Evolutionary conservation across 2,797 vertebrate genomes (phyloP).

Genomic region (Kryptolebias ocellatus): DNA sequence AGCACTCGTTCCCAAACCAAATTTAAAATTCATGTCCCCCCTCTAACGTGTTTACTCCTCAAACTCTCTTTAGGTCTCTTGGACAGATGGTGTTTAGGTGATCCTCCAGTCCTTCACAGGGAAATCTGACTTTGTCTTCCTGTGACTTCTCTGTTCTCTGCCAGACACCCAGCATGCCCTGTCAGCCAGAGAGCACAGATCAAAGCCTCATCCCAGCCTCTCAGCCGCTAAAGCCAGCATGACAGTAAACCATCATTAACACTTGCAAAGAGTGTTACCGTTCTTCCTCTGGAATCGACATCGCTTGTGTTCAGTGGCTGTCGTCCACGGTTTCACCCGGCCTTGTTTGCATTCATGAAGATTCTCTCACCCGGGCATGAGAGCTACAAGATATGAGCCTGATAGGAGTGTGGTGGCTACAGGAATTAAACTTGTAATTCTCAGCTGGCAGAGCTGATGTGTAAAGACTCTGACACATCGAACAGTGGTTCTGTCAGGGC

Average conservation of each 20-base stretch:
- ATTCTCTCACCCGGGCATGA: slow-evolving; percentile 22
- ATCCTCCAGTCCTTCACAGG: slow-evolving; percentile 38
- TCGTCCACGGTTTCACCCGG: slow-evolving; percentile 27
- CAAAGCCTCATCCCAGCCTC: slow-evolving; percentile 63
- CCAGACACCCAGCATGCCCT: slow-evolving; percentile 45
- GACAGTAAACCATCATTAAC: slow-evolving; percentile 70
- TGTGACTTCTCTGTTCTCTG: slow-evolving; percentile 50
- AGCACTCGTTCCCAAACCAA: slow-evolving; percentile 4
- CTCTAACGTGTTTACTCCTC: slow-evolving; percentile 35
- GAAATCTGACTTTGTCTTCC: slow-evolving; percentile 68
- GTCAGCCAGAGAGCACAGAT: slow-evolving; percentile 62
- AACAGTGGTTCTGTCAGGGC: slow-evolving; percentile 59
- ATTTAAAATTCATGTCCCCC: slow-evolving; percentile 13
- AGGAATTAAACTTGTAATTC: slow-evolving; percentile 63
- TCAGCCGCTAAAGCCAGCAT: slow-evolving; percentile 61
- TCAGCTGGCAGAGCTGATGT: slow-evolving; percentile 61
- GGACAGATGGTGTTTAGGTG: slow-evolving; percentile 19
- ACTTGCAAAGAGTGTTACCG: slow-evolving; percentile 46
- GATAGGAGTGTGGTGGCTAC: slow-evolving; percentile 37
- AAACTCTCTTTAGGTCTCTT: slow-evolving; percentile 18
- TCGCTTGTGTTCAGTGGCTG: slow-evolving; percentile 46
- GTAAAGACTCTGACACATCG: slow-evolving; percentile 56
- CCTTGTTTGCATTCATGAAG: slow-evolving; percentile 45
- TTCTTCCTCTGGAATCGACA: slow-evolving; percentile 52
- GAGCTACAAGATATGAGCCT: slow-evolving; percentile 29